phyloP scores from a whole-genome alignment of 2,797 vertebrate species.

The Brachymystax lenok region DNA sequence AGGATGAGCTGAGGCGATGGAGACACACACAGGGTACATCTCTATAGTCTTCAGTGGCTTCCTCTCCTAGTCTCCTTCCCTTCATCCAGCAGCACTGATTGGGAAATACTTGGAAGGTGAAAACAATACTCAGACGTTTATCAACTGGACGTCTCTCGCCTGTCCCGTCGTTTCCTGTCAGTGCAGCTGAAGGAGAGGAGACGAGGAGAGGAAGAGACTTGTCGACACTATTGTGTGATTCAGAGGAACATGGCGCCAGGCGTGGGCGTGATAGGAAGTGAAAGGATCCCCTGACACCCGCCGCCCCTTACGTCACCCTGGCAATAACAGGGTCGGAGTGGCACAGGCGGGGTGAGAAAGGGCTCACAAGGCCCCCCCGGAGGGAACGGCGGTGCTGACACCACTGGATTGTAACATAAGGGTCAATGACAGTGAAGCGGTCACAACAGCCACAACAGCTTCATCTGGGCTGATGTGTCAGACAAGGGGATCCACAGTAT shows the following conservation, averaged over 20 bases:
- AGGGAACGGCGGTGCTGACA: constrained; percentile 34
- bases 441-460: neutral
- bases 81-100: constrained; percentile 14
- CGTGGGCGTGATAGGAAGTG: constrained; percentile 43
- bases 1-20: neutral
- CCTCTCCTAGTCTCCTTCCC: neutral
- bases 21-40: neutral
- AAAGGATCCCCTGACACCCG: constrained; percentile 41
- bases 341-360: constrained; percentile 47
- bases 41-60: neutral
- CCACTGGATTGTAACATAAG: constrained; percentile 25
- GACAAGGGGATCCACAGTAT: neutral
- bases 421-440: constrained; percentile 39
- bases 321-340: constrained; percentile 39
- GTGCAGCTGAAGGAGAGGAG: neutral
- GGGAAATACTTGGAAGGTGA: neutral
- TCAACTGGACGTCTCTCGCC: neutral
- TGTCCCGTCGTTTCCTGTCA: too few relatives aligned
- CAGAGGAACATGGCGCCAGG: constrained; percentile 31
- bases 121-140: too few relatives aligned
- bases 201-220: constrained; percentile 13
- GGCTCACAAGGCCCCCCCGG: constrained; percentile 32
- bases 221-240: constrained; percentile 35
- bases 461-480: neutral
- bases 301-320: constrained; percentile 34